Conservation (phyloP, 2,113 vertebrate species). For the Ochotona curzoniae region DNA sequence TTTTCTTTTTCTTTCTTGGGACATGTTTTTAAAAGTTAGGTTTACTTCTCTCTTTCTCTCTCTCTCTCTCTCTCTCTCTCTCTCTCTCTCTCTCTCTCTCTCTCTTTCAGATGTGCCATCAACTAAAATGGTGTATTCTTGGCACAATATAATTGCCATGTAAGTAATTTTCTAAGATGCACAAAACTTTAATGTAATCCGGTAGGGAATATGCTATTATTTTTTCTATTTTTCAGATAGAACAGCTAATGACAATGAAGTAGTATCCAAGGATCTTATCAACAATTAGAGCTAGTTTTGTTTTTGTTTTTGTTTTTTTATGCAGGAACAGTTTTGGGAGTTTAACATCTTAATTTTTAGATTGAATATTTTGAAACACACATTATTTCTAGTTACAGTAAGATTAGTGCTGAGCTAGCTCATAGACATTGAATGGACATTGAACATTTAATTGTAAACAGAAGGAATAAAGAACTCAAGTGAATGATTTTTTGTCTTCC, state of each 20-base stretch:
- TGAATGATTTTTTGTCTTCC: neutral
- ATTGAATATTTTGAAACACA: neutral
- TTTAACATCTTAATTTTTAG: neutral
- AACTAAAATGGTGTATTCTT: neutral
- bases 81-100: too few species aligned
- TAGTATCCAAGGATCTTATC: neutral
- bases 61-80: too few species aligned
- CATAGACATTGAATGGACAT: neutral
- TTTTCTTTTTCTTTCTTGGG: neutral
- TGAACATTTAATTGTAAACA: neutral
- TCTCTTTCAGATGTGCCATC: neutral
- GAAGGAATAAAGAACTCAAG: neutral
- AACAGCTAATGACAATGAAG: neutral
- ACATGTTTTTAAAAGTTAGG: neutral
- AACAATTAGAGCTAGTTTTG: neutral
- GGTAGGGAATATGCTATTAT: neutral
- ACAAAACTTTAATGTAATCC: neutral
- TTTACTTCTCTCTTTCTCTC: neutral
- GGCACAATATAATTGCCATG: neutral
- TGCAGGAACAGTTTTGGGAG: neutral
- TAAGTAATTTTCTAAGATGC: conserved; percentile 5
- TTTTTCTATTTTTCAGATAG: neutral
- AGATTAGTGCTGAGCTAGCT: neutral
- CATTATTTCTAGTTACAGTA: neutral
- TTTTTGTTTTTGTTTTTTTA: too few species aligned